Conservation (phyloP, 2,113 vertebrate genomes). For the chimpanzee (Pan troglodytes) region NHGRI_mPanTro3-v2.1_pri NC_072402.2:63221501-63222000, state of each 20-base stretch:
- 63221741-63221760: not conserved
- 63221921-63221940: not conserved
- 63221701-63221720: not conserved
- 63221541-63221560: not conserved
- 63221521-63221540: not conserved
- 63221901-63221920: not conserved
- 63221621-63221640: not conserved
- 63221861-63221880: not conserved
- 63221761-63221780: not conserved
- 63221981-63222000: not conserved
- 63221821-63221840: not conserved
- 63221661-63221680: not conserved
- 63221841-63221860: not conserved
- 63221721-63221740: not conserved
- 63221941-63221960: not conserved
- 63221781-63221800: not conserved
- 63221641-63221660: not conserved
- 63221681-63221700: not conserved
- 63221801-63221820: not conserved
- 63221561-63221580: not conserved
- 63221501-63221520: not conserved
- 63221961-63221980: not conserved
- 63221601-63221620: not conserved
- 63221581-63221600: not conserved
- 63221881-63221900: not conserved